Conservation (phyloP, 2,888 invertebrate species). For the Candidula unifasciata region DNA sequence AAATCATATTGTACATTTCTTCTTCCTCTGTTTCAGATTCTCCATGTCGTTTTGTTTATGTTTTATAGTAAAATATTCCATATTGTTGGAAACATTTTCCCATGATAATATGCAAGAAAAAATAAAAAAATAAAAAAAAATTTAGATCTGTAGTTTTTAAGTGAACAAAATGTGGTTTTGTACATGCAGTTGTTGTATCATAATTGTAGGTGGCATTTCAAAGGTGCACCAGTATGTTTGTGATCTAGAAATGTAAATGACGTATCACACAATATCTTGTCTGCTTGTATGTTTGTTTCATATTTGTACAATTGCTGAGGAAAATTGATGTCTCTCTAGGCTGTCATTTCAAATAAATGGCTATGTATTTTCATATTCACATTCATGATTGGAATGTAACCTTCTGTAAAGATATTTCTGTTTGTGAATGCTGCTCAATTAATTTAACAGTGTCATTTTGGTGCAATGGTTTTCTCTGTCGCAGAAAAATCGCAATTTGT, state of each 20-base stretch:
- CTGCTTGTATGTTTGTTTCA: neutral
- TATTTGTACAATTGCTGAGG: neutral
- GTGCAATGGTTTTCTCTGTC: slow-evolving; percentile 43
- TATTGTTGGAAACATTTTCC: no score
- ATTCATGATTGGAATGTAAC: slow-evolving; percentile 32
- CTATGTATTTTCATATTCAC: slow-evolving; percentile 25
- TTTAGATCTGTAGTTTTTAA: slow-evolving; percentile 19
- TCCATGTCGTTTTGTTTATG: neutral
- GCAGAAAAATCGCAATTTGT: slow-evolving; percentile 29
- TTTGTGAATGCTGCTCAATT: slow-evolving; percentile 45
- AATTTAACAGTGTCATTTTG: slow-evolving; percentile 47
- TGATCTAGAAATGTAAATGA: no score
- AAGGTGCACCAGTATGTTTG: no score
- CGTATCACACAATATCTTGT: no score
- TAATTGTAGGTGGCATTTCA: no score
- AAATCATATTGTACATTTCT: neutral
- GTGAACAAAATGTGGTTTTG: slow-evolving; percentile 25
- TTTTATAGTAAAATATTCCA: neutral
- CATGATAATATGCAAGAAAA: no score
- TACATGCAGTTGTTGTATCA: no score
- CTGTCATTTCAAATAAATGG: neutral
- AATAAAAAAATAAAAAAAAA: neutral
- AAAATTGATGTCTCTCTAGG: slow-evolving; percentile 1
- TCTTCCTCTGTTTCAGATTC: neutral
- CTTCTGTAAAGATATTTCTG: slow-evolving; percentile 31